A percentile compares a stretch with the other conserved stretches of the same genome.
These are phyloP conservation scores for Polypedilum pembai DNA, from an alignment of 1,140 invertebrate species.

Conservation along the genomic window DNA sequence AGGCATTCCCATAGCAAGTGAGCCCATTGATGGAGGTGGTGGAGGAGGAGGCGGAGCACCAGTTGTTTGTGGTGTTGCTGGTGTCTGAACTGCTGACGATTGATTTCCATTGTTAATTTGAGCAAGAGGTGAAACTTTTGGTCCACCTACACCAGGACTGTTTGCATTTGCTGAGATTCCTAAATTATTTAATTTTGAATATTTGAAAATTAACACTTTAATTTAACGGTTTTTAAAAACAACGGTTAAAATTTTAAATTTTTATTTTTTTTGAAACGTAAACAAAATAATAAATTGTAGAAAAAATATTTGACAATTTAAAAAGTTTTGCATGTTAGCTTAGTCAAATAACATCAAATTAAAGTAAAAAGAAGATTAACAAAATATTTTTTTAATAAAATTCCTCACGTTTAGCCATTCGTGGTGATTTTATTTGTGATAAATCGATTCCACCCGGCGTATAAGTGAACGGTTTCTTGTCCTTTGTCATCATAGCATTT, in stretches of 20 bases:
- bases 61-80: constrained; percentile 39
- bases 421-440: constrained; percentile 78
- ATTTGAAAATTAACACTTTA: neutral
- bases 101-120: constrained; percentile 36
- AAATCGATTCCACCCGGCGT: constrained; percentile 85
- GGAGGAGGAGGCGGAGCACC: constrained; percentile 36
- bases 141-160: constrained; percentile 47
- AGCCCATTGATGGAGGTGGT: constrained; percentile 36
- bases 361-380: no score
- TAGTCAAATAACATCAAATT: no score
- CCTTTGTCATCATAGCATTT: constrained; percentile 89
- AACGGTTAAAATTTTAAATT: no score
- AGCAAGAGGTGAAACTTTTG: constrained; percentile 34
- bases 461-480: constrained; percentile 93
- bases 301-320: neutral
- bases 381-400: no score
- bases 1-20: constrained; percentile 51
- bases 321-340: no score
- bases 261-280: no score
- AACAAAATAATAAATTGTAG: no score
- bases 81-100: constrained; percentile 40
- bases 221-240: no score
- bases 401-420: constrained; percentile 65
- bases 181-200: constrained; percentile 51
- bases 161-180: constrained; percentile 46